Evolutionary conservation across 2,113 vertebrate genomes (phyloP).

Genomic region (Amphiprion percula): DNA sequence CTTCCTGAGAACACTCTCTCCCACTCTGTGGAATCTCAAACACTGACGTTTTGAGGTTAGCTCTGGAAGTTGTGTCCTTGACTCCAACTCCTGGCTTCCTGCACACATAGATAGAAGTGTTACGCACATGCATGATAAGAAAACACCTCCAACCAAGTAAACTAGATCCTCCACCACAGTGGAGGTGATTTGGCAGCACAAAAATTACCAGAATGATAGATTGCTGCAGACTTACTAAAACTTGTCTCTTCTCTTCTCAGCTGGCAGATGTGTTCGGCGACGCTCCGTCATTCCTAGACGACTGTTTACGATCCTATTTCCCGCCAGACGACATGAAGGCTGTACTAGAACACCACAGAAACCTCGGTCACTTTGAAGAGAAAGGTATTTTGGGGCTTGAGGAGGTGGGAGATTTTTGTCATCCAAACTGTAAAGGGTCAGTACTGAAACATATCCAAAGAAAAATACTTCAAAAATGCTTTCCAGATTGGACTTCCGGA

Average conservation of each 20-base stretch:
- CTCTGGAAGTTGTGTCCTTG: too few relatives aligned
- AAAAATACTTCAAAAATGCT: too few relatives aligned
- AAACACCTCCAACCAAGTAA: background rate
- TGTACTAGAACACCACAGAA: conserved; percentile 77
- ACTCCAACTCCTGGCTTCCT: too few relatives aligned
- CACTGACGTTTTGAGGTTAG: too few relatives aligned
- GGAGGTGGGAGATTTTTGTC: background rate
- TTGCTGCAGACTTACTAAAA: conserved; percentile 18
- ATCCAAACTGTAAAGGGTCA: too few relatives aligned
- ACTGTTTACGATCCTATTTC: conserved; percentile 75
- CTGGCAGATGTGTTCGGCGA: conserved; percentile 73
- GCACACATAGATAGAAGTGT: background rate
- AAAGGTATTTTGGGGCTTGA: conserved; percentile 59
- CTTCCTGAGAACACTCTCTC: too few relatives aligned
- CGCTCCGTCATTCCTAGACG: conserved; percentile 73
- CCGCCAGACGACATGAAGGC: conserved; percentile 75
- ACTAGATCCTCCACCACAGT: too few relatives aligned
- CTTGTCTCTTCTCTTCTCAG: conserved; percentile 55
- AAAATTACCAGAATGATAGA: background rate
- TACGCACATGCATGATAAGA: background rate
- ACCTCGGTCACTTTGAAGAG: conserved; percentile 75
- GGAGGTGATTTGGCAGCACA: too few relatives aligned
- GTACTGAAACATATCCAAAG: too few relatives aligned
- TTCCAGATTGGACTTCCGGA: too few relatives aligned
- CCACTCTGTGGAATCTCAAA: too few relatives aligned